phyloP scores from a whole-genome alignment of 2,888 invertebrate genomes.

The Neoitamus cyanurus region DNA sequence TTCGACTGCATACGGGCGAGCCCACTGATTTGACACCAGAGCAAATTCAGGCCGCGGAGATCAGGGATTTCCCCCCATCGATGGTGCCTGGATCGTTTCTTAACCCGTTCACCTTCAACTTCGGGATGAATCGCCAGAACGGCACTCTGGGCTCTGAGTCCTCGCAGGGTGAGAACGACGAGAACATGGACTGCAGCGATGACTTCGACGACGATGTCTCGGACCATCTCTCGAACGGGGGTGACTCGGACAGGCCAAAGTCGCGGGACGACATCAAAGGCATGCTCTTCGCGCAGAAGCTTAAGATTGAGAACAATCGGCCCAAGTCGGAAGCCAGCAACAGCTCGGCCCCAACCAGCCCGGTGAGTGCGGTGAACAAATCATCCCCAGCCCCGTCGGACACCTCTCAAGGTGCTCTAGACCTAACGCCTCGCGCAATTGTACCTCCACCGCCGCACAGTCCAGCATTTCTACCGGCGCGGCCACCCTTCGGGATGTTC shows the following conservation, averaged over 20 bases:
- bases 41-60: conserved; percentile 87
- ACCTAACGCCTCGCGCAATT: conserved; percentile 69
- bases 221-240: conserved; percentile 63
- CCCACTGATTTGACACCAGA: conserved; percentile 86
- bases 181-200: conserved; percentile 65
- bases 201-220: conserved; percentile 64
- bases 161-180: conserved; percentile 65
- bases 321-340: conserved; percentile 57
- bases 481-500: conserved; percentile 65
- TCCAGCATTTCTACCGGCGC: conserved; percentile 58
- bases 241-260: conserved; percentile 62
- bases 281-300: conserved; percentile 63
- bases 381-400: conserved; percentile 67
- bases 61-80: conserved; percentile 79
- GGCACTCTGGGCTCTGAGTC: conserved; percentile 63
- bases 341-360: conserved; percentile 62
- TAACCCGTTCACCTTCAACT: conserved; percentile 65
- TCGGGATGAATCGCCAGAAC: conserved; percentile 61
- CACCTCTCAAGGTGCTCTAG: conserved; percentile 70
- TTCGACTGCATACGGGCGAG: conserved; percentile 91
- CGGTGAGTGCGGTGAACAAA: conserved; percentile 56
- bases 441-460: conserved; percentile 56
- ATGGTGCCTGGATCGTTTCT: conserved; percentile 66
- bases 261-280: conserved; percentile 65
- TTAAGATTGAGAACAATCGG: conserved; percentile 62